phyloP scores from a whole-genome alignment of 2,113 vertebrate genomes.

The Dendropsophus ebraccatus region DNA sequence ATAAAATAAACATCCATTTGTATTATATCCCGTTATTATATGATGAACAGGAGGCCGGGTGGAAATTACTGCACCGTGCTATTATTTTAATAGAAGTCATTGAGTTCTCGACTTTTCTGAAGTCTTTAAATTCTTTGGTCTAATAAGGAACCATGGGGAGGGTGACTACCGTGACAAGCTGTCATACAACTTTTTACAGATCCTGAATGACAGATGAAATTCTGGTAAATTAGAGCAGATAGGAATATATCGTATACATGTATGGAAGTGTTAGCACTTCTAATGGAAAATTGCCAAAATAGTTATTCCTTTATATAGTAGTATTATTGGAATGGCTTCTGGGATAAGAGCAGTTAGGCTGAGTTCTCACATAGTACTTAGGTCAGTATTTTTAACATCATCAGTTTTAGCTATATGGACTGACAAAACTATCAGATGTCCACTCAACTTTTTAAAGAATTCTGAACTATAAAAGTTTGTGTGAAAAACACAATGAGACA shows the following conservation, averaged over 20 bases:
- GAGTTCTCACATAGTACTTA: not conserved
- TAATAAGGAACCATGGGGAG: too few species aligned
- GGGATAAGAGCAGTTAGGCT: too few species aligned
- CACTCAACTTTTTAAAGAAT: too few species aligned
- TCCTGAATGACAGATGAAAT: not conserved
- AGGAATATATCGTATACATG: not conserved
- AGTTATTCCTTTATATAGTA: not conserved
- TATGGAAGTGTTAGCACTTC: not conserved
- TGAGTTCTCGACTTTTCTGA: not conserved
- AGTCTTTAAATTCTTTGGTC: not conserved
- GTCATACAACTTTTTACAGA: not conserved
- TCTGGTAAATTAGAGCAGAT: not conserved
- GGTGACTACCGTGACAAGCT: too few species aligned
- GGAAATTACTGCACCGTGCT: not conserved
- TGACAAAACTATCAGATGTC: too few species aligned
- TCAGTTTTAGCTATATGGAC: too few species aligned
- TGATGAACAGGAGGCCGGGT: not conserved
- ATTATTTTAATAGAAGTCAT: not conserved
- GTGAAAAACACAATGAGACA: too few species aligned
- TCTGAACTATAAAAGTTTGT: too few species aligned
- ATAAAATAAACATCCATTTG: not conserved
- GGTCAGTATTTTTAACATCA: too few species aligned
- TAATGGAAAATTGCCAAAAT: not conserved
- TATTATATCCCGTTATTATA: not conserved
- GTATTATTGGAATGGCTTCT: too few species aligned